Evolutionary conservation across 2,113 vertebrate genomes (phyloP), one percentile per base, ranked within the genome.

Genomic region (Aramus guarauna): DNA sequence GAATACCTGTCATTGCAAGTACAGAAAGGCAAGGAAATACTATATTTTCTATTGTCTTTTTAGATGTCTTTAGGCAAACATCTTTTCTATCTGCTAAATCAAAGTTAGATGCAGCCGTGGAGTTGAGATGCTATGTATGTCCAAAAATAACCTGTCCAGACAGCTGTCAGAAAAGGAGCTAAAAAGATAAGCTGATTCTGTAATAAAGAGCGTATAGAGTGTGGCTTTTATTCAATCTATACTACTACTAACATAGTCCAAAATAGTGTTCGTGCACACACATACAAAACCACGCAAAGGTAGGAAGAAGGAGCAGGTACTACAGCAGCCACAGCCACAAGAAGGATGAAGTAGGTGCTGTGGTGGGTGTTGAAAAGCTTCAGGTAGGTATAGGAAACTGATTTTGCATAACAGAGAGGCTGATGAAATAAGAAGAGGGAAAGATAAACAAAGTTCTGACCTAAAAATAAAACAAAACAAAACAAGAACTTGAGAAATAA

Each of bases 261-360:
- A 72, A 43, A 27, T 12, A 86, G 3, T 0, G 2, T 2, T 1
- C 20, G 8, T n/a, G 7, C 36, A 23, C 4, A 5, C 22, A 59
- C 5, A 55, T 8, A 20, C 15, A 36, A 69, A 93, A 23, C 15
- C 6, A 12, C 10, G 13, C 37, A 83, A 58, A 59, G 7, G 14
- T 3, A n/a, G 34, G 34, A 75, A 60, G 23, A 48, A 63, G 24
- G 15, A 67, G 10, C 23, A 63, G 12, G 2, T 60, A 12, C 5
- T 68, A 18, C 50, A 59, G 55, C 19, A 73, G 45, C 66, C 36
- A 34, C 17, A 62, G 5, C 4, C 26, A 47, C 10, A 73, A 32
- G 52, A 77, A 62, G 2, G 22, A 36, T 43, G 23, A 83, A 50
- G 15, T 11, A 53, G 41, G 8, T 58, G 15, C 3, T 43, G 20